Conservation (phyloP, 2,888 invertebrate species). For the Teleogryllus oceanicus region DNA sequence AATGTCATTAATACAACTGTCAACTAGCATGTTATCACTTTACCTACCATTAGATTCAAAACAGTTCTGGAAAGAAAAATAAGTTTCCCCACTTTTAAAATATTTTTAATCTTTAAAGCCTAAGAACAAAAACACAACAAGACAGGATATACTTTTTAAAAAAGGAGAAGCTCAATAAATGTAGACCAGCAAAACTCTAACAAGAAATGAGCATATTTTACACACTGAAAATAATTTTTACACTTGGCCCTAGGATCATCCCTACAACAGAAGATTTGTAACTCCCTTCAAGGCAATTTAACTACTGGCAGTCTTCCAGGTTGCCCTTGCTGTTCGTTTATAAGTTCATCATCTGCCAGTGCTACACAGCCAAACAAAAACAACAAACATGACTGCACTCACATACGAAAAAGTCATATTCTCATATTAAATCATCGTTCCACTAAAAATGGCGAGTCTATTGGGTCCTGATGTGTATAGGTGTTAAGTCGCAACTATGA, state of each 20-base stretch:
- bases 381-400: constrained; percentile 18
- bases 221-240: constrained; percentile 28
- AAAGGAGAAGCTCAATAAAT: constrained; percentile 26
- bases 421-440: constrained; percentile 4
- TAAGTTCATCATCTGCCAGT: neutral
- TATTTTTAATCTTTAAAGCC: constrained; percentile 27
- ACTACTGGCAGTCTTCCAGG: constrained; percentile 24
- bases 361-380: constrained; percentile 18
- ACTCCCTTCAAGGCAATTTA: constrained; percentile 26
- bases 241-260: constrained; percentile 20
- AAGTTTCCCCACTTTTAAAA: constrained; percentile 20
- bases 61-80: constrained; percentile 25
- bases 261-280: constrained; percentile 22
- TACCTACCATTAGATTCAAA: constrained; percentile 23
- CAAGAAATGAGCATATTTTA: constrained; percentile 19
- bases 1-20: constrained; percentile 12
- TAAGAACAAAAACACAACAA: constrained; percentile 23
- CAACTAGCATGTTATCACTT: constrained; percentile 20
- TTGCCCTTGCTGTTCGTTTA: neutral
- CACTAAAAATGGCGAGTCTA: neutral
- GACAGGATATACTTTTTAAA: constrained; percentile 23
- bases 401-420: constrained; percentile 7
- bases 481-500: constrained; percentile 4
- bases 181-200: constrained; percentile 22
- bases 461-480: neutral